Evolutionary conservation across 2,888 invertebrate genomes (phyloP).

Genomic region (Dione juno): DNA sequence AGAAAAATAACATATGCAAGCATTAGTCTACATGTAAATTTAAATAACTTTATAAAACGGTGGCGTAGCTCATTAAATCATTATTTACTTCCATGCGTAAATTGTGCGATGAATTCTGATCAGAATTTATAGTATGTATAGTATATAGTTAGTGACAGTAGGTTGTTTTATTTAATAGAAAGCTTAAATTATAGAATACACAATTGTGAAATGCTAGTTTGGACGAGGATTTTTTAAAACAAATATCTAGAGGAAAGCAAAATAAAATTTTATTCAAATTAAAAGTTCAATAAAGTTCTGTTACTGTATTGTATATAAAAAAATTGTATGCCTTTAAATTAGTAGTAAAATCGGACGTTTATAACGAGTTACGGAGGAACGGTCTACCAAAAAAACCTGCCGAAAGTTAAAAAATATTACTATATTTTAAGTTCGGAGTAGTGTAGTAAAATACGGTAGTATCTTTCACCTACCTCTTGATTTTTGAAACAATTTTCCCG

Average conservation of each 20-base stretch:
- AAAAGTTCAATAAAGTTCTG: no score
- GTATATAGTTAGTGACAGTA: not conserved
- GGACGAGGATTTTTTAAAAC: no score
- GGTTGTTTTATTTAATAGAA: not conserved
- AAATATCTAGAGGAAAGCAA: no score
- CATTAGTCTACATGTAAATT: not conserved
- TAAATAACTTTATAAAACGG: not conserved
- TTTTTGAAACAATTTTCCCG: conserved; percentile 22
- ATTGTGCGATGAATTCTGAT: not conserved
- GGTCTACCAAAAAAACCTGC: not conserved
- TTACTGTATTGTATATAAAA: no score
- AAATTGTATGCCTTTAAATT: not conserved
- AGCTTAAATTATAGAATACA: not conserved
- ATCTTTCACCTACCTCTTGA: not conserved
- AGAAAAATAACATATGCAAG: not conserved
- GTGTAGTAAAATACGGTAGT: not conserved
- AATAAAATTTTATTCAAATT: no score
- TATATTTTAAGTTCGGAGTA: not conserved
- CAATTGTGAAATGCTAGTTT: no score
- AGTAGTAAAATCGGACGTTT: not conserved
- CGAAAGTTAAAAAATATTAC: not conserved
- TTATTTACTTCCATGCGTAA: conserved; percentile 1
- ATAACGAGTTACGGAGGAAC: not conserved
- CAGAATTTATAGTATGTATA: conserved; percentile 3
- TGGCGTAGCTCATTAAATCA: not conserved